Conservation (phyloP, 30 jellyfish, hydroid and myxozoan species). For the Sanderia malayensis region DNA sequence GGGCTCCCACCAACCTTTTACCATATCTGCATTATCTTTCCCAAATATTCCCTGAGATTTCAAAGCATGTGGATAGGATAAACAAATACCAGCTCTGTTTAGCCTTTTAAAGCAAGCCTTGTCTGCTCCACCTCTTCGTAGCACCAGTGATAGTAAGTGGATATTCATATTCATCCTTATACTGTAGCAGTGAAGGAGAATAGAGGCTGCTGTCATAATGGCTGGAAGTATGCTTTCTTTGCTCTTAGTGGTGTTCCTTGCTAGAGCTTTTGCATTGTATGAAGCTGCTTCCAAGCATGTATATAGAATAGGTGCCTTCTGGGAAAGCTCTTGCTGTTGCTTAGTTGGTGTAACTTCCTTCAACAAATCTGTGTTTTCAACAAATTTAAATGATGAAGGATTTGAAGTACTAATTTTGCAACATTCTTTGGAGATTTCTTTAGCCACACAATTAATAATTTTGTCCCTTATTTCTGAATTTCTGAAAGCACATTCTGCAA, state of each 20-base stretch:
- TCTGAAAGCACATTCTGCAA: constrained; percentile 31
- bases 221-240: constrained; percentile 37
- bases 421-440: constrained; percentile 31
- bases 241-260: constrained; percentile 40
- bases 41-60: constrained; percentile 25
- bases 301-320: constrained; percentile 27
- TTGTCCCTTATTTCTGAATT: constrained; percentile 28
- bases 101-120: constrained; percentile 39
- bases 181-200: constrained; percentile 35
- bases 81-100: constrained; percentile 24
- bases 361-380: constrained; percentile 16
- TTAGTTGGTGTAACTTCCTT: constrained; percentile 36
- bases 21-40: constrained; percentile 22
- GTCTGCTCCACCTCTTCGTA: constrained; percentile 40
- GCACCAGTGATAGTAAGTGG: constrained; percentile 31
- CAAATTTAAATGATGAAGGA: constrained; percentile 17
- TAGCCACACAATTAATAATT: constrained; percentile 17
- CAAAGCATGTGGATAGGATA: constrained; percentile 24
- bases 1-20: constrained; percentile 38
- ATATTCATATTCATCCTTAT: constrained; percentile 29
- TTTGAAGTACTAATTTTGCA: constrained; percentile 26
- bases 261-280: constrained; percentile 35
- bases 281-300: constrained; percentile 37
- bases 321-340: constrained; percentile 37
- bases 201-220: constrained; percentile 35